Evolutionary conservation across 2,113 vertebrate genomes (phyloP).

Genomic region (Leucopsar rothschildi): DNA sequence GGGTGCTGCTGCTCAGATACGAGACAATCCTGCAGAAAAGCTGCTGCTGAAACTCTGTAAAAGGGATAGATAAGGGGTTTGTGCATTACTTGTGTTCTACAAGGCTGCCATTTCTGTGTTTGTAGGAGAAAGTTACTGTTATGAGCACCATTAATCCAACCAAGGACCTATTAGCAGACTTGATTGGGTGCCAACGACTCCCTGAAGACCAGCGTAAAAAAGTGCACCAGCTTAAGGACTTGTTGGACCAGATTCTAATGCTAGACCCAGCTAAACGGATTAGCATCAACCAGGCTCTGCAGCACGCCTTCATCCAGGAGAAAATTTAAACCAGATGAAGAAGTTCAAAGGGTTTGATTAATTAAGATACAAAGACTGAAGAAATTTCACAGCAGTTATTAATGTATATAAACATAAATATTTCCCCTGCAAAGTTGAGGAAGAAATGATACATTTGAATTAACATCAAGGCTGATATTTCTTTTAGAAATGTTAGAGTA

Average conservation of each 20-base stretch:
- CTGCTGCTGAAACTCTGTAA: not conserved
- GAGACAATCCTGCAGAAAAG: not conserved
- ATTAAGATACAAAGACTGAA: slow-evolving; percentile 84
- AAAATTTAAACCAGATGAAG: slow-evolving; percentile 87
- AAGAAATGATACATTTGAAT: slow-evolving; percentile 83
- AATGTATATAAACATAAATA: slow-evolving; percentile 88
- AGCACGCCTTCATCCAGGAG: slow-evolving; percentile 98
- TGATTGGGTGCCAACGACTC: slow-evolving; percentile 95
- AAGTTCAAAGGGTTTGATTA: slow-evolving; percentile 82
- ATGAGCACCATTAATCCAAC: slow-evolving; percentile 99
- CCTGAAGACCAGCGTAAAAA: slow-evolving; percentile 99
- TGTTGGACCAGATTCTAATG: slow-evolving; percentile 97
- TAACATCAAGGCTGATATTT: slow-evolving; percentile 81
- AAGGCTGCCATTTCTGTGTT: slow-evolving; percentile 62
- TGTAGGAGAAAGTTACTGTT: slow-evolving; percentile 97
- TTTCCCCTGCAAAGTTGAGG: slow-evolving; percentile 84
- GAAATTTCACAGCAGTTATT: slow-evolving; percentile 82
- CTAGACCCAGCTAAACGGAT: slow-evolving; percentile 98
- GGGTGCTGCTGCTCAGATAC: not conserved
- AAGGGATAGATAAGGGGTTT: not conserved
- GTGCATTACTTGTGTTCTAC: not conserved
- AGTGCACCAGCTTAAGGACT: slow-evolving; percentile 98
- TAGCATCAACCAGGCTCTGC: slow-evolving; percentile 99
- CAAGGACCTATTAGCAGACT: slow-evolving; percentile 95
- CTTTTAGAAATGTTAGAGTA: slow-evolving; percentile 83